Conservation (phyloP, 1,140 invertebrate species). For the Hyphantria cunea region DNA sequence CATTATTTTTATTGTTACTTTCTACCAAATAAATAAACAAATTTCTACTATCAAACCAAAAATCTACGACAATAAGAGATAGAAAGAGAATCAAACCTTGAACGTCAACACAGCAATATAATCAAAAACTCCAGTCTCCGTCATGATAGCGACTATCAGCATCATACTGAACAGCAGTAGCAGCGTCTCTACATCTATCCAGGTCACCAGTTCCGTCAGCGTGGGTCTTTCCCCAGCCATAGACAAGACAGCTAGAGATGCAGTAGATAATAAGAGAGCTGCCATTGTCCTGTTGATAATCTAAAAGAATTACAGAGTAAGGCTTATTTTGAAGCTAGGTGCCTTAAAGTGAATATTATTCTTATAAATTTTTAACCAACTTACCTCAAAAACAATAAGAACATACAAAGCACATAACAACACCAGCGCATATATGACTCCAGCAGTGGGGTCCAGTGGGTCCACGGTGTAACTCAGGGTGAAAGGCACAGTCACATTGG, state of each 20-base stretch:
- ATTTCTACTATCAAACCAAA: too few relatives aligned
- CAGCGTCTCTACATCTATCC: constrained; percentile 94
- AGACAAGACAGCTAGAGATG: constrained; percentile 89
- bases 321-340: too few relatives aligned
- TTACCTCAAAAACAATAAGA: constrained; percentile 93
- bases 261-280: constrained; percentile 90
- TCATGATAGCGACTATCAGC: constrained; percentile 93
- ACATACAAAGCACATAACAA: constrained; percentile 89
- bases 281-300: constrained; percentile 91
- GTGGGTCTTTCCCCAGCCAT: constrained; percentile 88
- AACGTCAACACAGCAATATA: constrained; percentile 92
- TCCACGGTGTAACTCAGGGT: constrained; percentile 84
- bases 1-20: too few relatives aligned
- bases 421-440: constrained; percentile 88
- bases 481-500: constrained; percentile 82
- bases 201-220: constrained; percentile 89
- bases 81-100: constrained; percentile 80
- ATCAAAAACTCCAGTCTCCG: constrained; percentile 95
- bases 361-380: constrained; percentile 15
- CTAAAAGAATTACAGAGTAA: constrained; percentile 69
- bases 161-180: constrained; percentile 96
- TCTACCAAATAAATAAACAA: too few relatives aligned
- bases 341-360: too few relatives aligned
- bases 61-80: too few relatives aligned
- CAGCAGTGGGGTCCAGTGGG: constrained; percentile 85